Base-by-base conservation (phyloP, 2,888 invertebrate genomes). In the Calameuta pallipes region DNA sequence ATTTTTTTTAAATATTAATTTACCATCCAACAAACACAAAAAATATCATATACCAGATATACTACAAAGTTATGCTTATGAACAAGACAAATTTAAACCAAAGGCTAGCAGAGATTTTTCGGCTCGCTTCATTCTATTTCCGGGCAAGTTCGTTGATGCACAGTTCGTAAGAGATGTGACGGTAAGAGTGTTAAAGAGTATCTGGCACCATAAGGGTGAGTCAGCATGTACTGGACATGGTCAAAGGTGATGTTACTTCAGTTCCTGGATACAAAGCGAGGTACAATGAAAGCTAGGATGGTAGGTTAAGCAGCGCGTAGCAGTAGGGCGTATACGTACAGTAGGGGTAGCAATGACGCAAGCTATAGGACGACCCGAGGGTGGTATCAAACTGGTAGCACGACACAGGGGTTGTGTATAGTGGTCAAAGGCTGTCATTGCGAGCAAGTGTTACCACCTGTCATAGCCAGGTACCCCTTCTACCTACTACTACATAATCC, bases 391-490 rank as follows among this genome's bases (percentile, higher is more conserved):
- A 74, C 34, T 36, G 74, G n/a, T 56, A 56, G 56, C 56, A 74
- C 35, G 33, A 36, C 74, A 37, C 36, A 74, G 30, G 74, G 35
- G 23, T 30, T 35, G 71, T 34, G 37, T 37, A 30, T 34, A 34
- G 36, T 71, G 84, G 84, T 87, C 87, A 87, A 87, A 87, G 87
- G 81, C 82, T 82, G 87, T 85, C 85, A 85, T 84, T 80, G 77
- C 74, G 77, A 76, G 83, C 87, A 82, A 87, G 86, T 83, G 86
- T 84, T 85, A 81, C 86, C 75, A 76, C 83, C 85, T 86, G 87
- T 86, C 86, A 85, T 84, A 69, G 73, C 77, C 86, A 86, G 87
- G 78, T 82, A 83, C 80, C 80, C 31, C 23, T 30, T 71, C 9
- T 71, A 23, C 71, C 71, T 34, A 15, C 31, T 9, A 34, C 33